These are phyloP conservation scores for Vollenhovia emeryi DNA, from an alignment of 1,140 invertebrate species.

Conservation along the genomic window DNA sequence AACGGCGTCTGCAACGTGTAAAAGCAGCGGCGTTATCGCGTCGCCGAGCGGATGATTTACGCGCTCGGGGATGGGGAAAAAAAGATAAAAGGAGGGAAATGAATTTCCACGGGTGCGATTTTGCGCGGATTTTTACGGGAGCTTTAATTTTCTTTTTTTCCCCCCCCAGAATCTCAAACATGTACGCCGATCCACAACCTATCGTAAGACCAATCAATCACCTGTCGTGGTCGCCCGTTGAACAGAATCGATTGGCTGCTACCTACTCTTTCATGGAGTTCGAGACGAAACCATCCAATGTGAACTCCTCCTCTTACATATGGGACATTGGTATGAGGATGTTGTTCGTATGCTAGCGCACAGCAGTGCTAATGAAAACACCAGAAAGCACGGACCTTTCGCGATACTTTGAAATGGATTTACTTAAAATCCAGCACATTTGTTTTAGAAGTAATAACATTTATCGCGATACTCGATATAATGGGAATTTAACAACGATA, in stretches of 20 bases:
- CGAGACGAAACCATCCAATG: slow-evolving; percentile 82
- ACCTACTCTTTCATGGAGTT: slow-evolving; percentile 94
- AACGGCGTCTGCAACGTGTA: not conserved
- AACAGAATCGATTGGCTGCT: slow-evolving; percentile 92
- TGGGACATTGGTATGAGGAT: slow-evolving; percentile 96
- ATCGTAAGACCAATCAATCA: slow-evolving; percentile 91
- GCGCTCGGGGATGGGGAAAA: no score
- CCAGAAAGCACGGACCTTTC: not conserved
- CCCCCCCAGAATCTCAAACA: slow-evolving; percentile 76
- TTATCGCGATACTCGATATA: not conserved
- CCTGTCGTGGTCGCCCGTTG: slow-evolving; percentile 95
- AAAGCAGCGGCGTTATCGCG: slow-evolving; percentile 15
- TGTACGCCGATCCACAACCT: slow-evolving; percentile 87
- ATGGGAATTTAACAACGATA: not conserved
- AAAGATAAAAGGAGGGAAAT: not conserved
- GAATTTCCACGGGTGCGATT: slow-evolving; percentile 20
- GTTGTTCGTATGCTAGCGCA: slow-evolving; percentile 17
- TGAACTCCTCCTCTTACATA: slow-evolving; percentile 91
- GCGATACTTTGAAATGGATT: not conserved
- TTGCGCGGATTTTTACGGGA: not conserved
- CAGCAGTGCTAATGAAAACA: not conserved
- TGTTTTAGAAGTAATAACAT: not conserved
- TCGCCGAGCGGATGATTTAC: slow-evolving; percentile 4
- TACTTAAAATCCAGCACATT: not conserved
- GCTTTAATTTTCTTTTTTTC: slow-evolving; percentile 21